Evolutionary conservation across 2,113 vertebrate genomes (phyloP), one percentile per base, ranked within the genome.

Genomic region (Proterorhinus semilunaris): DNA sequence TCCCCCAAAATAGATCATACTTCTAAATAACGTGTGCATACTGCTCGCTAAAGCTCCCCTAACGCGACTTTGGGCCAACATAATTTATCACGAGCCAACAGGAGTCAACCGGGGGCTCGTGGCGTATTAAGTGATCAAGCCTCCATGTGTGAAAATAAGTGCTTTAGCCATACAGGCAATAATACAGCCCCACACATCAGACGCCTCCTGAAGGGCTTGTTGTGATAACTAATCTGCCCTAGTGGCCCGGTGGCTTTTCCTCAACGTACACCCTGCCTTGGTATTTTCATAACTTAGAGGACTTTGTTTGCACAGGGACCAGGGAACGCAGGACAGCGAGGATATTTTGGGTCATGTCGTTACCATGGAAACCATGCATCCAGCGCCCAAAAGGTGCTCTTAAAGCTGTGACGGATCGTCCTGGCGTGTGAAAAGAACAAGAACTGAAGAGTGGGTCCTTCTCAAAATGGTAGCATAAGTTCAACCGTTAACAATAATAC

Each of bases 21-120:
- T 48, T 78, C 82, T 81, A 88, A 87, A 87, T 83, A 79, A 79
- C 80, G 79, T 63, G 59, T 62, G 57, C 53, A 63, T 50, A 79
- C 74, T 78, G 83, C 81, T 85, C 11, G 81, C 57, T 67, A 73
- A 74, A 82, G 73, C 73, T 83, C 84, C 61, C 27, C 74, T 69
- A 71, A 12, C 59, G 21, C 55, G 53, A 51, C 79, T 82, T 86
- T 1, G 51, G 65, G 69, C 73, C 65, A 12, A 59, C 17, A 43
- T 69, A 64, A 79, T 79, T 81, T 53, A 82, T 75, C 65, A 27
- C 0, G 21, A 45, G 62, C 21, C 17, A 54, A 52, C 61, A 69
- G 74, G 59, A 71, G 61, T 16, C 62, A 62, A 65, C 65, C 58
- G 58, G 46, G 59, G 46, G 15, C 65, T 21, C 48, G 50, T 44